phyloP scores from a whole-genome alignment of 2,888 invertebrate species.

The Pterostichus niger region DNA sequence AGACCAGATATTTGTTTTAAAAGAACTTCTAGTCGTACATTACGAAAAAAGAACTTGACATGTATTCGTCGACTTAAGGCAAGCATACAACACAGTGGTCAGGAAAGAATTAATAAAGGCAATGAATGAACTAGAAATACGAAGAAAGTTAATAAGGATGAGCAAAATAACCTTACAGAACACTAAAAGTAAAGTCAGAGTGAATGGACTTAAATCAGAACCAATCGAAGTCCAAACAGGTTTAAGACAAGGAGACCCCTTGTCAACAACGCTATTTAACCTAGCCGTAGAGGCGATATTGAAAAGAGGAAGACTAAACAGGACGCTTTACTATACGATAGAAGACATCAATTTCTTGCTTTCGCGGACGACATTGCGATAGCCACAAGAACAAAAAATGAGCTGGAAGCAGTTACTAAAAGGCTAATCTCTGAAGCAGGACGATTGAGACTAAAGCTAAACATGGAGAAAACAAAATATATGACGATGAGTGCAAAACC shows the following conservation, averaged over 20 bases:
- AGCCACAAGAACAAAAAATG: too few species aligned
- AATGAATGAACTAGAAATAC: background rate
- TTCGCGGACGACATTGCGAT: conserved; percentile 1
- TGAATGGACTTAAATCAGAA: background rate
- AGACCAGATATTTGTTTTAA: too few species aligned
- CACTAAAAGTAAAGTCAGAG: background rate
- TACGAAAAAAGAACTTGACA: background rate
- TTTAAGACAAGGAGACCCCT: too few species aligned
- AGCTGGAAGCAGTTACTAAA: too few species aligned
- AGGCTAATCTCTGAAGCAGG: background rate
- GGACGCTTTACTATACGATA: background rate
- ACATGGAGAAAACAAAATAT: background rate
- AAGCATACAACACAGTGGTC: background rate
- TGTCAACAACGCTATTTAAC: background rate
- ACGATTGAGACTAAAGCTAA: background rate
- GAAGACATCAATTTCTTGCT: background rate
- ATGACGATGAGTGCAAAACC: background rate
- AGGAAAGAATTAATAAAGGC: background rate
- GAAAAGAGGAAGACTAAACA: background rate
- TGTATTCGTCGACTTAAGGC: background rate
- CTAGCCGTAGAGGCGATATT: background rate
- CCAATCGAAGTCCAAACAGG: too few species aligned
- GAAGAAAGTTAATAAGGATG: background rate
- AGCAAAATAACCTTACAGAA: background rate
- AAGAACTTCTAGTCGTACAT: too few species aligned